Percentiles rank a stretch among this genome's conserved stretches.
Conservation (phyloP, 2,888 invertebrate species). For the Eupithecia subfuscata region DNA sequence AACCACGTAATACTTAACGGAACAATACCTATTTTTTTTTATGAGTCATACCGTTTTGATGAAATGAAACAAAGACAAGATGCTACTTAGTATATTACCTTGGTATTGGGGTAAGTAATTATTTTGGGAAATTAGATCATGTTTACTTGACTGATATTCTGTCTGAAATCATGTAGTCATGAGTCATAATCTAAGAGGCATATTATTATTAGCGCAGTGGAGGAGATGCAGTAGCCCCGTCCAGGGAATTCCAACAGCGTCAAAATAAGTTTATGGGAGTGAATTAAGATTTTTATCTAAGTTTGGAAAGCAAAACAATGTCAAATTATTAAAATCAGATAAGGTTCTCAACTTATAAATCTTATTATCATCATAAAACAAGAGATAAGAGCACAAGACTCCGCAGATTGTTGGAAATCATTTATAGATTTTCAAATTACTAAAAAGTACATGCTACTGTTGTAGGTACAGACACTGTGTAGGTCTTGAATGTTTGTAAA, state of each 20-base stretch:
- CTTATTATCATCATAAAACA: not conserved
- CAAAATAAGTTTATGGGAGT: not conserved
- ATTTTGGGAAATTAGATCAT: not conserved
- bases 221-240: not conserved
- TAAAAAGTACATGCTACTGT: not conserved
- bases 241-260: not conserved
- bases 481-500: not conserved
- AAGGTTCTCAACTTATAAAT: not conserved
- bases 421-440: not conserved
- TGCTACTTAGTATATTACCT: no score
- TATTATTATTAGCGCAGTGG: not conserved
- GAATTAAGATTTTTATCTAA: no score
- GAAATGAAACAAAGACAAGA: not conserved
- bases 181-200: not conserved
- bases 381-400: not conserved
- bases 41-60: conserved; percentile 38
- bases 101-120: not conserved
- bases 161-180: not conserved
- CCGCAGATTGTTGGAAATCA: not conserved
- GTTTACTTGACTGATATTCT: not conserved
- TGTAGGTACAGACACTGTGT: not conserved
- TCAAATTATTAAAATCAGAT: not conserved
- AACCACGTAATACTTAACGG: not conserved
- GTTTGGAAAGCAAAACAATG: not conserved
- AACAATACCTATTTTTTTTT: conserved; percentile 30